Evolutionary conservation across 2,888 invertebrate species (phyloP), one percentile per base, ranked within the genome.

Genomic region (Pachydiplax longipennis): DNA sequence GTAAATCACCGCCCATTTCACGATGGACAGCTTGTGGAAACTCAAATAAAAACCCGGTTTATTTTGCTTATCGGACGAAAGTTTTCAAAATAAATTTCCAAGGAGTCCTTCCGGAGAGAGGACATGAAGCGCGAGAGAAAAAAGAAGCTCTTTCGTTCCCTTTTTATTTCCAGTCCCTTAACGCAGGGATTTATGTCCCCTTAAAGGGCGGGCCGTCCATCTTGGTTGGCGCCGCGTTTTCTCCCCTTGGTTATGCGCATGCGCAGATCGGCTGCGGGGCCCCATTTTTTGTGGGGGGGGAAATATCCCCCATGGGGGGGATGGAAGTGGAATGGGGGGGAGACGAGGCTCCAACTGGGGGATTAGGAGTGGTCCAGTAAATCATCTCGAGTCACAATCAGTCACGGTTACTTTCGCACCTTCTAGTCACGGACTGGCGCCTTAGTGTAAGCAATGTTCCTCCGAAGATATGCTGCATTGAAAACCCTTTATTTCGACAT

Each of bases 41-140:
- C 87, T 61, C 37, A 40, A 87, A 35, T 13, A 83, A 87, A 87
- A 65, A 65, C 12, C 58, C 15, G 5, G 87, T 87, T 61, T 87
- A 87, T 87, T 87, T 65, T 87, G 35, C 61, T 87, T 87, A 87
- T 87, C 87, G 61, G 61, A 31, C n/a, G 87, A 22, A 65, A 87
- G 87, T 87, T 87, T 87, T 87, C 87, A 87, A 87, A 87, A 87
- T 87, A 87, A 87, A 37, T 48, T 65, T 58, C 87, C 58, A 87
- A 10, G 10, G 12, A 4, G 37, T 40, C 22, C 37, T 35, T 61
- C 61, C 31, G 22, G 3, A 35, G 12, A 61, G n/a, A 37, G 87
- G 12, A 22, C 58, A 65, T 8, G 37, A 18, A 31, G 37, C 15
- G 31, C n/a, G n/a, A n/a, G n/a, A 58, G 35, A 58, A 35, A 25